Conservation (phyloP, 2,797 vertebrate genomes). For the Myripristis jacobus region DNA sequence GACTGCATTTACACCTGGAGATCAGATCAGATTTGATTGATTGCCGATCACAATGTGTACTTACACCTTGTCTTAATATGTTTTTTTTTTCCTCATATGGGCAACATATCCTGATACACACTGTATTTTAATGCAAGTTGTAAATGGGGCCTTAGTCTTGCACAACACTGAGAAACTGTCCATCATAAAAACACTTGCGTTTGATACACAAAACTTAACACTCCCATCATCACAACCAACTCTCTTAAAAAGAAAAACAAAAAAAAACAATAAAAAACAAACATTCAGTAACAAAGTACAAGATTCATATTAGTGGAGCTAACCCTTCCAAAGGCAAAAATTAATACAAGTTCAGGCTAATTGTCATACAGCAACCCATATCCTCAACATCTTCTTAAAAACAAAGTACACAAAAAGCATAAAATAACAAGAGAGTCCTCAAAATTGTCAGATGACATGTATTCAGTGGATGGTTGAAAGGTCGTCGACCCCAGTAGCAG, state of each 20-base stretch:
- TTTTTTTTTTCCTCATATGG: no score
- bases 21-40: no score
- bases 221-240: constrained; percentile 40
- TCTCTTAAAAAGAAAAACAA: constrained; percentile 57
- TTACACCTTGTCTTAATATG: no score
- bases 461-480: constrained; percentile 46
- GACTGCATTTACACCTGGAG: no score
- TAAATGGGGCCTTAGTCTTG: constrained; percentile 34
- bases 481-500: constrained; percentile 16
- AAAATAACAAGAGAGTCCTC: neutral
- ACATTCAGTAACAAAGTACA: constrained; percentile 67
- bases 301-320: constrained; percentile 64
- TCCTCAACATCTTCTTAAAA: constrained; percentile 34
- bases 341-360: constrained; percentile 57
- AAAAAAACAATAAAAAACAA: constrained; percentile 43
- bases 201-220: constrained; percentile 42
- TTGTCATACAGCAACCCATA: constrained; percentile 55
- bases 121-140: no score
- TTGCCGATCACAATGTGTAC: no score
- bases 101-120: no score
- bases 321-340: constrained; percentile 67
- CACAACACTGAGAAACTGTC: constrained; percentile 37
- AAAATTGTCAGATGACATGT: constrained; percentile 12
- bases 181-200: constrained; percentile 36
- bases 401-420: neutral